Conservation (phyloP, 2,113 vertebrate species). For the Tonatia bakeri region DNA sequence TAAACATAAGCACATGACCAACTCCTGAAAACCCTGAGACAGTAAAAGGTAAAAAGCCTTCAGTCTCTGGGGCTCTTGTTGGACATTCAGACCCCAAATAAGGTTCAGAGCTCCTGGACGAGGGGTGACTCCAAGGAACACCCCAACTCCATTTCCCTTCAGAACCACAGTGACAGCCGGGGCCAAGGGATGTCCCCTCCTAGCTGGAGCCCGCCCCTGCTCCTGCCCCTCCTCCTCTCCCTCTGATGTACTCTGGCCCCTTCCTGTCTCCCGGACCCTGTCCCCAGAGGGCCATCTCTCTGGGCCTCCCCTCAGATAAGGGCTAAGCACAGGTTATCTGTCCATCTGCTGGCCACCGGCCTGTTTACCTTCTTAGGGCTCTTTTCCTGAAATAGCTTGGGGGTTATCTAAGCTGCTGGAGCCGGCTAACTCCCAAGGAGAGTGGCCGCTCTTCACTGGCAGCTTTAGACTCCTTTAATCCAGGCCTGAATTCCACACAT, state of each 20-base stretch:
- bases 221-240: not conserved
- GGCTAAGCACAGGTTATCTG: conserved; percentile 50
- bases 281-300: not conserved
- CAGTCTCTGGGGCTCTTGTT: accelerated
- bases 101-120: not conserved
- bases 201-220: not conserved
- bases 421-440: not conserved
- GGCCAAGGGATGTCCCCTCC: too few relatives aligned
- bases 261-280: not conserved
- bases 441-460: accelerated
- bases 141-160: not conserved
- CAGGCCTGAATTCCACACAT: conserved; percentile 54
- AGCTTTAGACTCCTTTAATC: conserved; percentile 8
- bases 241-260: not conserved
- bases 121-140: not conserved
- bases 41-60: not conserved
- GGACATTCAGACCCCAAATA: not conserved
- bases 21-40: not conserved
- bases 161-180: not conserved
- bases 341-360: conserved; percentile 52
- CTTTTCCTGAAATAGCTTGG: conserved; percentile 66
- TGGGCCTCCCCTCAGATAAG: not conserved
- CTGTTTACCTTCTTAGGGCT: conserved; percentile 60
- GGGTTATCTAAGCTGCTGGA: conserved; percentile 9
- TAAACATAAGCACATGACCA: not conserved